These are phyloP conservation scores for Yponomeuta plumbellus DNA, from an alignment of 2,888 invertebrate genomes.

Conservation along the genomic window DNA sequence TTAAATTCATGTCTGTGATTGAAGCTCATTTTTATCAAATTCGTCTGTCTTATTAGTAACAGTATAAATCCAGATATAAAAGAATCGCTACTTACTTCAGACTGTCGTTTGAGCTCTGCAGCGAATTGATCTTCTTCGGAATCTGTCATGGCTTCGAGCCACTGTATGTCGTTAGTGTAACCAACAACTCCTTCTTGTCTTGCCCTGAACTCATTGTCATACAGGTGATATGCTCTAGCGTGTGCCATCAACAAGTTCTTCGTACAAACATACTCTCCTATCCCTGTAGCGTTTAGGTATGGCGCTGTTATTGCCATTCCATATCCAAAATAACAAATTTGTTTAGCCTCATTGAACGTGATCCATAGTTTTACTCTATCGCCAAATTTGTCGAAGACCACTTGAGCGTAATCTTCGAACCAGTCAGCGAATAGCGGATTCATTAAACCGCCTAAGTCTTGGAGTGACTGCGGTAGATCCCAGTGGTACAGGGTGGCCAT, in stretches of 20 bases:
- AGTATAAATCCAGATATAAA: not conserved
- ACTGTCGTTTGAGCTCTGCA: constrained; percentile 37
- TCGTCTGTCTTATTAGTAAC: not conserved
- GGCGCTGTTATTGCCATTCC: constrained; percentile 34
- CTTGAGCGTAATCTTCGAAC: constrained; percentile 66
- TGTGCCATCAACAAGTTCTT: constrained; percentile 74
- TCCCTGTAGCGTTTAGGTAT: constrained; percentile 42
- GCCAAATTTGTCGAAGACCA: constrained; percentile 65
- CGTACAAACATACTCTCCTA: constrained; percentile 67
- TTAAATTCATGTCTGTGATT: too few species aligned
- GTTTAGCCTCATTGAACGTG: constrained; percentile 76
- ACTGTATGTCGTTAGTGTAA: not conserved
- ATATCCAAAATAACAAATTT: constrained; percentile 18
- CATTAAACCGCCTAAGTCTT: constrained; percentile 72
- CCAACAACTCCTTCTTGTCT: not conserved
- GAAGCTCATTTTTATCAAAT: too few species aligned
- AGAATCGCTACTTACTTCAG: constrained; percentile 30
- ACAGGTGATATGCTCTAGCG: constrained; percentile 71
- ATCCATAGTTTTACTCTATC: constrained; percentile 75
- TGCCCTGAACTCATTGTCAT: constrained; percentile 52
- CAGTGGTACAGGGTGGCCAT: constrained; percentile 74
- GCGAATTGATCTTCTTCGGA: constrained; percentile 45
- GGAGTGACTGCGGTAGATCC: constrained; percentile 72
- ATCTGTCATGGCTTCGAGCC: constrained; percentile 28
- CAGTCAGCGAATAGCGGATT: constrained; percentile 68